A percentile compares a stretch with the other conserved stretches of the same genome.
Evolutionary conservation across 2,797 vertebrate genomes (phyloP).

Genomic region (Kryptolebias ocellatus): DNA sequence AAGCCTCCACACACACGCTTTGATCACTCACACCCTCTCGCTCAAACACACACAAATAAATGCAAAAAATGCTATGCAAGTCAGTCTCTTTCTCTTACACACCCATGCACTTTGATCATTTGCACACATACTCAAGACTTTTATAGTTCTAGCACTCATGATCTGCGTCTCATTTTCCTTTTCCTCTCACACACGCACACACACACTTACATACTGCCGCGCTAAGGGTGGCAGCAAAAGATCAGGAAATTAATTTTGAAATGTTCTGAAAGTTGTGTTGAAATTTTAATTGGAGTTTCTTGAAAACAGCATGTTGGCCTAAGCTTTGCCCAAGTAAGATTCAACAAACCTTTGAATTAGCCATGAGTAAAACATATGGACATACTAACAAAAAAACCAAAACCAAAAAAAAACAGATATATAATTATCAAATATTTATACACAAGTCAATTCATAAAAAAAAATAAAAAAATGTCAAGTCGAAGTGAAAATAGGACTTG

Average conservation of each 20-base stretch:
- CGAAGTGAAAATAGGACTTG: too few relatives aligned
- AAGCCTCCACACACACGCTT: slow-evolving; percentile 66
- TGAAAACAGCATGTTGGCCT: background rate
- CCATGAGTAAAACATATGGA: background rate
- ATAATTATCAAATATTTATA: too few relatives aligned
- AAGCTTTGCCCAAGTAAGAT: background rate
- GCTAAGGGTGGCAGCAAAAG: slow-evolving; percentile 16
- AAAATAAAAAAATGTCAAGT: too few relatives aligned
- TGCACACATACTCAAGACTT: slow-evolving; percentile 37
- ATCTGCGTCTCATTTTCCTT: slow-evolving; percentile 34
- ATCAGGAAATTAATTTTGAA: slow-evolving; percentile 32
- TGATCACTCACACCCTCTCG: slow-evolving; percentile 68
- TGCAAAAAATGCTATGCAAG: slow-evolving; percentile 49
- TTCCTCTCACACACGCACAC: slow-evolving; percentile 13
- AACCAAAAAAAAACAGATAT: too few relatives aligned
- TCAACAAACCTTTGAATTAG: background rate
- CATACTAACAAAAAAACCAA: background rate
- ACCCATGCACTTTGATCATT: slow-evolving; percentile 68
- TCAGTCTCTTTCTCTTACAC: slow-evolving; percentile 52
- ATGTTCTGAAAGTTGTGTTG: slow-evolving; percentile 37
- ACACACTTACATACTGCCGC: slow-evolving; percentile 1
- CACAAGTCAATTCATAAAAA: too few relatives aligned
- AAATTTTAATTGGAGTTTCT: slow-evolving; percentile 4
- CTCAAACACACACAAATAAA: slow-evolving; percentile 50
- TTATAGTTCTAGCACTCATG: slow-evolving; percentile 42